Base-by-base conservation (phyloP, 2,113 vertebrate species). In the Cavia aperea region DNA sequence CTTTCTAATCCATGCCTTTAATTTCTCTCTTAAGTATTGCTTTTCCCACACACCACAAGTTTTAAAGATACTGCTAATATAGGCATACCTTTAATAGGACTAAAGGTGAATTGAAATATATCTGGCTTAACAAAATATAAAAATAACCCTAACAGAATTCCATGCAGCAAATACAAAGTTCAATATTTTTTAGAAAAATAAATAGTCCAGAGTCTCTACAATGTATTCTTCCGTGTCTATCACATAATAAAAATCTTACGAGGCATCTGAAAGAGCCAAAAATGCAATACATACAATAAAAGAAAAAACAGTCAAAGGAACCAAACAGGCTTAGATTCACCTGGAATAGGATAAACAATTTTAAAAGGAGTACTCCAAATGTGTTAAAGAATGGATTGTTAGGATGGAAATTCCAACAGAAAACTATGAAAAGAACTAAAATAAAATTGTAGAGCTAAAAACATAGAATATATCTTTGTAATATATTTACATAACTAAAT, bases 391-490 rank as follows among this genome's bases (percentile, higher is more conserved):
- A 68, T 24, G 54, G 36, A 68, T 86, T 26, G 33, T 29, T 81
- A 43, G 75, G 31, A 78, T 82, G 23, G 43, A n/a, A 72, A 89
- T 81, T 85, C 11, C 21, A 79, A 94, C 19, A 63, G n/a, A 60
- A 93, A 85, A 66, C 26, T 58, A 54, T 63, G 72, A 60, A 81
- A 75, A 60, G 31, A 82, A 60, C 19, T 16, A 88, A 84, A 84
- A 66, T 87, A 66, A 89, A 75, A 86, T 70, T 94, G 36, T 49
- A 82, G 31, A 91, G n/a, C 54, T 51, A 60, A 86, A 68, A 68
- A 81, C 9, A 26, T 9, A 63, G 24, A 88, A 78, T 23, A 14
- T 16, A 85, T 75, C 6, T 21, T 58, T 58, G 21, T 58, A 58
- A 58, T 12, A 78, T 89, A 86, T 68, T 84, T 82, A 14, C n/a